phyloP scores from a whole-genome alignment of 2,797 vertebrate species.

The Otolemur crassicaudatus region DNA sequence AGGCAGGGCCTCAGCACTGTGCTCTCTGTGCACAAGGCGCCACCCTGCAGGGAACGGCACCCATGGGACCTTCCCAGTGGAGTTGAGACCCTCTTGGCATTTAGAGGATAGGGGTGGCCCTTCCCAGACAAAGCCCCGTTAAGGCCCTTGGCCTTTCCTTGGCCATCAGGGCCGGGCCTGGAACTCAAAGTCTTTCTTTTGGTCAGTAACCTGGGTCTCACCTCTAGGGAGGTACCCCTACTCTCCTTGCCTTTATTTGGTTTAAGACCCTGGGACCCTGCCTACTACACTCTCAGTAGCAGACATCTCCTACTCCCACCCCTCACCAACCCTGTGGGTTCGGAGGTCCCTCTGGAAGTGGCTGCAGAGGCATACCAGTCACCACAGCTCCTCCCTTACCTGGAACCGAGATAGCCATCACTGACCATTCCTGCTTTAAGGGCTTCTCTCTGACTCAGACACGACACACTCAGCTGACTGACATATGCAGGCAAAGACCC shows the following conservation, averaged over 20 bases:
- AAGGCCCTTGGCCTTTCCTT: no score
- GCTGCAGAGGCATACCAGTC: not conserved
- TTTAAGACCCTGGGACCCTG: not conserved
- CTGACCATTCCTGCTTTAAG: not conserved
- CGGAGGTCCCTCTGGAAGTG: not conserved
- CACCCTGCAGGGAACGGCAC: not conserved
- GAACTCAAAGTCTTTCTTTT: not conserved
- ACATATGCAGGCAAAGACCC: not conserved
- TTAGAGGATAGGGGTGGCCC: not conserved
- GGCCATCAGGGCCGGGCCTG: not conserved
- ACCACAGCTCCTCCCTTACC: not conserved
- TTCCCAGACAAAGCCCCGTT: not conserved
- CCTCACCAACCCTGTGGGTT: not conserved
- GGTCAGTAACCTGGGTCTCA: not conserved
- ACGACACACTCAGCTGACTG: not conserved
- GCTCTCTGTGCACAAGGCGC: not conserved
- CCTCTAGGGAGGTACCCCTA: not conserved
- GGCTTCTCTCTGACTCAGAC: not conserved
- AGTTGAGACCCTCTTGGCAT: not conserved
- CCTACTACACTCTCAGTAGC: not conserved
- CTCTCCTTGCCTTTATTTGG: not conserved
- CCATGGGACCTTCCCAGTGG: not conserved
- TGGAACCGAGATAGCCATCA: not conserved
- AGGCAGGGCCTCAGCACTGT: no score
- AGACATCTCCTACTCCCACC: not conserved